These are phyloP conservation scores for Ophthalmolycus amberensis DNA, from an alignment of 2,113 vertebrate species.

Conservation along the genomic window DNA sequence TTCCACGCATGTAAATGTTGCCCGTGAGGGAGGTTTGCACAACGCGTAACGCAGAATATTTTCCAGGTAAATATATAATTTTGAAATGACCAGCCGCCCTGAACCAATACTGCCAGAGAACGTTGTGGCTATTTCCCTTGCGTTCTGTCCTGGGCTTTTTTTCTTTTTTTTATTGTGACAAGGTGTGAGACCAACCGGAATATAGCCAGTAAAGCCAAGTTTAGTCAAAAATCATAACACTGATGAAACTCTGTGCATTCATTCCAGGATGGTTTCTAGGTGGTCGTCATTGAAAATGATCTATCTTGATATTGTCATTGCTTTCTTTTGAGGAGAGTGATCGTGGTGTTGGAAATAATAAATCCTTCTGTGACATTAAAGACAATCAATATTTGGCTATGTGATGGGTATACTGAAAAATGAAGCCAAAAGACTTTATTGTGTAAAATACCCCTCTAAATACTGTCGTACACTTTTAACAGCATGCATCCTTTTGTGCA, in stretches of 20 bases:
- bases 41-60: neutral
- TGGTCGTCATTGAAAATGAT: neutral
- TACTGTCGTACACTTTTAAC: slow-evolving; percentile 18
- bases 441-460: slow-evolving; percentile 12
- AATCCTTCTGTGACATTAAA: neutral
- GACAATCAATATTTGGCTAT: slow-evolving; percentile 40
- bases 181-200: neutral
- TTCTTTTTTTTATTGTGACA: neutral
- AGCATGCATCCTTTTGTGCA: slow-evolving; percentile 44
- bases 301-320: neutral
- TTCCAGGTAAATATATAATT: neutral
- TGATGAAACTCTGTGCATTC: neutral
- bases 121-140: neutral
- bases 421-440: neutral
- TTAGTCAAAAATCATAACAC: neutral
- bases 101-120: neutral
- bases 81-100: neutral
- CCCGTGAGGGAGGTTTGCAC: neutral
- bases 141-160: neutral
- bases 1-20: slow-evolving; percentile 1
- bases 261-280: slow-evolving; percentile 13
- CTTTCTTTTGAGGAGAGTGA: no score
- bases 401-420: neutral
- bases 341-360: neutral
- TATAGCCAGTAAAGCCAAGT: neutral